Base-by-base conservation (phyloP, 2,113 vertebrate species). In the Oncorhynchus keta region DNA sequence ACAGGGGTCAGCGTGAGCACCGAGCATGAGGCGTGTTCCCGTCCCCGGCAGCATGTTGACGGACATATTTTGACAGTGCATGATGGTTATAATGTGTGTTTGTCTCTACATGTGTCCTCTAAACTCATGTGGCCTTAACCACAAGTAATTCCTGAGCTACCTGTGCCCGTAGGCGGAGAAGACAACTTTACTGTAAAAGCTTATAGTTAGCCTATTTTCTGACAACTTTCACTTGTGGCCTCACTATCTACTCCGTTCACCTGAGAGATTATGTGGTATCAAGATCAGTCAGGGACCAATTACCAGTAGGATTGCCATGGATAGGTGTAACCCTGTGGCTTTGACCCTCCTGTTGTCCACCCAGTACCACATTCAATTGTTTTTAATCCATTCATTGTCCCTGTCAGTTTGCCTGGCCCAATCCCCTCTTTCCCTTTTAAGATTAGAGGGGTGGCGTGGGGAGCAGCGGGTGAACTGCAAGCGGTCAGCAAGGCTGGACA, bases 11-110 rank as follows among this genome's bases (percentile, higher is more conserved):
- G 2, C 3, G 76, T 51, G 45, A 70, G 59, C 74, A 78, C 35
- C 12, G 0, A 51, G 72, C 71, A 22, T 70, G 67, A 30, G 55
- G 68, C 67, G 24, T 32, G 14, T 83, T 75, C 79, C 61, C 13
- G 11, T 2, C 66, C 55, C 67, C 24, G 68, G 74, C 66, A 20
- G n/a, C 35, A 11, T 51, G 72, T 89, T 85, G 83, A 79, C 76
- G 79, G 83, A 82, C 87, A 84, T 89, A 84, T 88, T 87, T 87
- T 84, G 78, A 85, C 85, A 87, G 77, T 87, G 84, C 78, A 69
- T 65, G 65, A 35, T 75, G 81, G 79, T 89, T 81, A 71, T 22
- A 28, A 87, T 82, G 86, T 86, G 87, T 90, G 87, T 80, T 84
- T 57, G 14, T 48, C 70, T 45, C 39, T 11, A 45, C 9, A 45